A percentile compares a stretch with the other conserved stretches of the same genome.
phyloP scores from a whole-genome alignment of 2,888 invertebrate genomes.

The Odontomyia ornata region DNA sequence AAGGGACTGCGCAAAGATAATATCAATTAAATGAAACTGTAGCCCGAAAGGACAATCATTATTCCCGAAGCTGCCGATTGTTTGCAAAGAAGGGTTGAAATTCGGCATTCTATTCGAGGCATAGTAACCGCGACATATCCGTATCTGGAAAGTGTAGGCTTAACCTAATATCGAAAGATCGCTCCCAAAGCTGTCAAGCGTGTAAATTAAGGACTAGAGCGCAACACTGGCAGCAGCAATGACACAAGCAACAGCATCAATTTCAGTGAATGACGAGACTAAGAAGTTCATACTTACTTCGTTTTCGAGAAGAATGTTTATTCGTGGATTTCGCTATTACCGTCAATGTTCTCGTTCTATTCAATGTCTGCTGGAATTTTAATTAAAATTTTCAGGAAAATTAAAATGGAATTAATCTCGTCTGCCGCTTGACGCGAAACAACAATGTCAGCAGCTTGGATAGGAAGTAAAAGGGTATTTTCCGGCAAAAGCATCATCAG shows the following conservation, averaged over 20 bases:
- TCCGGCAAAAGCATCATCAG: background rate
- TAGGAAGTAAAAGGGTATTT: background rate
- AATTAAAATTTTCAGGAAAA: constrained; percentile 46
- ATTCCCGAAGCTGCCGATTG: background rate
- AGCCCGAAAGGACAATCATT: background rate
- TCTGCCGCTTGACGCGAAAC: background rate
- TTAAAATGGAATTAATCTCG: constrained; percentile 44
- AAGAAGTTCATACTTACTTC: constrained; percentile 35
- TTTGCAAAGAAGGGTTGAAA: background rate
- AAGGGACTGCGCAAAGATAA: background rate
- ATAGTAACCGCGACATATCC: background rate
- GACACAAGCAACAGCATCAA: constrained; percentile 14
- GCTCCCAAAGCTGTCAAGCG: background rate
- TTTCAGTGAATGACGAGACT: background rate
- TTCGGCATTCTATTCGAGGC: background rate
- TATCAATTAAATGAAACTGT: constrained; percentile 8
- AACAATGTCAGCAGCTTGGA: background rate
- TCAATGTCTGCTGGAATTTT: constrained; percentile 35
- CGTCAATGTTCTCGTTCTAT: background rate
- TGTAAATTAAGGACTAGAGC: background rate
- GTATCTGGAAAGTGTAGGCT: background rate
- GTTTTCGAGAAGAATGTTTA: constrained; percentile 31
- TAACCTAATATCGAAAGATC: background rate
- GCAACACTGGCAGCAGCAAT: background rate
- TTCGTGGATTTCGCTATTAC: constrained; percentile 26